A percentile compares a stretch with the other conserved stretches of the same genome.
Conservation (phyloP, 2,797 vertebrate genomes). For the Pteropus rufus region DNA sequence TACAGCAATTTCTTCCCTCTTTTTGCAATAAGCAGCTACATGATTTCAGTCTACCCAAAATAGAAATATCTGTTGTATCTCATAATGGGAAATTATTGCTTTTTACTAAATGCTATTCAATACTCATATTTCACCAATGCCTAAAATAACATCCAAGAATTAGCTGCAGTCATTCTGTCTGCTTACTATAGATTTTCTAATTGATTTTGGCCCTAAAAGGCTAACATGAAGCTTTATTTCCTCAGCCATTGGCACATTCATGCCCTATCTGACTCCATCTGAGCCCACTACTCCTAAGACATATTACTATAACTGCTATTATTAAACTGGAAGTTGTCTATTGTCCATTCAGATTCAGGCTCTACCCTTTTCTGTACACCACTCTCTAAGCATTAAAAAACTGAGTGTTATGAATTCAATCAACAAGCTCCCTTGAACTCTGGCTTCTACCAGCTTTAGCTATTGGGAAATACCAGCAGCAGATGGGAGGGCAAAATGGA, state of each 20-base stretch:
- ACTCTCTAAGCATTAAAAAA: neutral
- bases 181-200: constrained; percentile 27
- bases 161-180: constrained; percentile 46
- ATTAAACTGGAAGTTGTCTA: neutral
- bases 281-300: neutral
- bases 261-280: neutral
- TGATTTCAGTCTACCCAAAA: constrained; percentile 22
- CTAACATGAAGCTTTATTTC: constrained; percentile 15
- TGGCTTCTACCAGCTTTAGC: neutral
- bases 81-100: constrained; percentile 48
- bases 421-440: neutral
- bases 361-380: neutral
- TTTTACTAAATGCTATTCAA: constrained; percentile 41
- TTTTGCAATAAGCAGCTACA: constrained; percentile 31
- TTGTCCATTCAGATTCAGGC: neutral
- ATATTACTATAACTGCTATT: neutral
- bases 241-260: neutral
- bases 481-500: neutral
- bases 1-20: neutral
- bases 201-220: constrained; percentile 41
- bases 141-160: constrained; percentile 59
- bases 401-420: neutral
- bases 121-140: constrained; percentile 44
- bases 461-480: neutral
- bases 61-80: constrained; percentile 42